Evolutionary conservation across 2,888 invertebrate genomes (phyloP), one percentile per base, ranked within the genome.

Genomic region (Perdita meconis): DNA sequence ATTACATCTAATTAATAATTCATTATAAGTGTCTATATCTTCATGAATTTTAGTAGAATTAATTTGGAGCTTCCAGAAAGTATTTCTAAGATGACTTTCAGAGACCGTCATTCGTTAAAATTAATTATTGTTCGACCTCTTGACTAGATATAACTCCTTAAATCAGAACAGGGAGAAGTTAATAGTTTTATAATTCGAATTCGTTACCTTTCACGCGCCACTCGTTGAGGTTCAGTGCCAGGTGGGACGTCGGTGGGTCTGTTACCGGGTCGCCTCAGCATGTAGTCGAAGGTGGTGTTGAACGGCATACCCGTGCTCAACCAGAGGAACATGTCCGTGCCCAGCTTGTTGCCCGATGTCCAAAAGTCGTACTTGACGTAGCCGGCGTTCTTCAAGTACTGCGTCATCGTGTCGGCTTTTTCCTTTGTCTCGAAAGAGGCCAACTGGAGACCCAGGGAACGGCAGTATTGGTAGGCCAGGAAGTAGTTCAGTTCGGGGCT

Each of bases 221-320:
- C 96, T 89, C 96, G 94, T 89, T 96, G 96, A 0, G 96, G 96
- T 56, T 96, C 95, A 53, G 96, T 96, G 84, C 96, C 96, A 82
- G 94, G 95, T 8, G 95, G 95, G 72, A 95, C 93, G 86, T 95
- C 95, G 1, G 86, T 89, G 86, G 94, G 94, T 89, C 94, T 93
- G 81, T 94, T 94, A 66, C 89, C 90, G 22, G 93, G 90, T 77
- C 93, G 91, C 88, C 95, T 94, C 87, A 93, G 93, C 95, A 97
- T 96, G 92, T 96, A 96, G 93, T 96, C 96, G 92, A 97, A 97
- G n/a, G 97, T 97, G 26, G 96, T 96, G 92, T 97, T 97, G 93
- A 97, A 97, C 40, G 97, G 97, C 75, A 97, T 93, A 13, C 97
- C 97, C 40, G 97, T 96, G 91, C 97, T 97, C 97, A 97, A 97